phyloP scores from a whole-genome alignment of 2,113 vertebrate species.

The Cyprinodon tularosa region DNA sequence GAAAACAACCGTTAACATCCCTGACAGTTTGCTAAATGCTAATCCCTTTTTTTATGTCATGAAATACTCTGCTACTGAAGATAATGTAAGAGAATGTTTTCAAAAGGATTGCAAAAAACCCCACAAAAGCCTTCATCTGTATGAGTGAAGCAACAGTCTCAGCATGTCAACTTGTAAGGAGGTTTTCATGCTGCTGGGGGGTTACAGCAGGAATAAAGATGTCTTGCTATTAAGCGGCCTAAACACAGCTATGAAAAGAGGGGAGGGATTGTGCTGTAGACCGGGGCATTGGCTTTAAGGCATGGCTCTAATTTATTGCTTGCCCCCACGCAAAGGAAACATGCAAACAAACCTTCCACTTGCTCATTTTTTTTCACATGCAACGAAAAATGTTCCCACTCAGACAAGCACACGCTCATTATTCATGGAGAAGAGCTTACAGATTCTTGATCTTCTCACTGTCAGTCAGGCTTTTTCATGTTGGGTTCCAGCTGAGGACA shows the following conservation, averaged over 20 bases:
- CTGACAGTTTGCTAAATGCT: conserved; percentile 32
- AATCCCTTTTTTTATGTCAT: conserved; percentile 30
- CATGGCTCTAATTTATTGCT: neutral
- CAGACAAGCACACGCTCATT: conserved; percentile 8
- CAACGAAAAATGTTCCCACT: neutral
- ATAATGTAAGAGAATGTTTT: conserved; percentile 69
- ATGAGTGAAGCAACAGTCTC: conserved; percentile 64
- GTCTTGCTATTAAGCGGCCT: conserved; percentile 75
- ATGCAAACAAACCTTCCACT: conserved; percentile 19
- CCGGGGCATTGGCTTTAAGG: conserved; percentile 21
- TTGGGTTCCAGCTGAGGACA: conserved; percentile 53
- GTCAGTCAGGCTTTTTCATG: conserved; percentile 53
- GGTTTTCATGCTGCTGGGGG: conserved; percentile 51
- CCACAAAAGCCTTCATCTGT: conserved; percentile 62
- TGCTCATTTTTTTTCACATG: conserved; percentile 9
- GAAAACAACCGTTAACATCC: neutral
- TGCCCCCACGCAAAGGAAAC: conserved; percentile 22
- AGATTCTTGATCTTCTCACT: conserved; percentile 51
- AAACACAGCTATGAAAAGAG: conserved; percentile 64
- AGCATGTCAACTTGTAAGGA: conserved; percentile 74
- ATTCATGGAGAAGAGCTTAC: conserved; percentile 38
- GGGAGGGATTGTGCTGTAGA: conserved; percentile 18
- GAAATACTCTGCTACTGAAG: conserved; percentile 50
- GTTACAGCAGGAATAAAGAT: conserved; percentile 64
- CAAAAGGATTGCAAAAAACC: conserved; percentile 64